Percentiles rank a stretch among this genome's conserved stretches.
Evolutionary conservation across 2,888 invertebrate genomes (phyloP).

Genomic region (Ptychoptera albimana): DNA sequence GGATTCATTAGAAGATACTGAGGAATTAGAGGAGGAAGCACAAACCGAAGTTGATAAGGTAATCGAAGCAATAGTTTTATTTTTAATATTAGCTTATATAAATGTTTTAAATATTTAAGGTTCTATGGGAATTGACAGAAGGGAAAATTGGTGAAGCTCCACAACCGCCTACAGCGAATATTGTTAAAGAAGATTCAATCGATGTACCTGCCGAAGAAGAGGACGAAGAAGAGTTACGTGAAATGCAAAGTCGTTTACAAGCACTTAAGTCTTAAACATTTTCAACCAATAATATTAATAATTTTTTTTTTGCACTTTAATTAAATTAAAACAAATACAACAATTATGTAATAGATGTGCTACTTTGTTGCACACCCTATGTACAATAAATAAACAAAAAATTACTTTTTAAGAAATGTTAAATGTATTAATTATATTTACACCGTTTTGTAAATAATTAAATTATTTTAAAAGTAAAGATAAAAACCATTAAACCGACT

Average conservation of each 20-base stretch:
- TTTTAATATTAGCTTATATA: neutral
- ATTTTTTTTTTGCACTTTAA: conserved; percentile 1
- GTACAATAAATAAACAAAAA: too few relatives aligned
- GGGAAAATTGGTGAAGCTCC: conserved; percentile 89
- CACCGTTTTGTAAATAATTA: too few relatives aligned
- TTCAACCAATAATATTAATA: neutral
- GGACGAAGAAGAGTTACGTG: conserved; percentile 57
- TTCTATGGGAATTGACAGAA: conserved; percentile 73
- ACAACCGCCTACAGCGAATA: conserved; percentile 48
- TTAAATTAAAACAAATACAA: conserved; percentile 3
- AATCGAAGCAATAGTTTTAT: conserved; percentile 6
- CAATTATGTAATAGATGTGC: too few relatives aligned
- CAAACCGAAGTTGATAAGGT: conserved; percentile 88
- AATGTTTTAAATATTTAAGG: neutral
- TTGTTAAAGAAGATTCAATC: conserved; percentile 21
- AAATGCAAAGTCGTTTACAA: conserved; percentile 80
- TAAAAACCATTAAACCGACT: too few relatives aligned
- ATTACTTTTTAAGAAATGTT: too few relatives aligned
- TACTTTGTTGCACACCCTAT: too few relatives aligned
- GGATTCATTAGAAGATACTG: conserved; percentile 81
- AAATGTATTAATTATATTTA: too few relatives aligned
- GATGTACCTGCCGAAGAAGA: conserved; percentile 30
- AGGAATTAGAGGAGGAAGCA: conserved; percentile 92
- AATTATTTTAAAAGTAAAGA: too few relatives aligned
- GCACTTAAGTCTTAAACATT: conserved; percentile 66